Conservation (phyloP, 2,888 invertebrate species). For the Allophyes oxyacanthae region DNA sequence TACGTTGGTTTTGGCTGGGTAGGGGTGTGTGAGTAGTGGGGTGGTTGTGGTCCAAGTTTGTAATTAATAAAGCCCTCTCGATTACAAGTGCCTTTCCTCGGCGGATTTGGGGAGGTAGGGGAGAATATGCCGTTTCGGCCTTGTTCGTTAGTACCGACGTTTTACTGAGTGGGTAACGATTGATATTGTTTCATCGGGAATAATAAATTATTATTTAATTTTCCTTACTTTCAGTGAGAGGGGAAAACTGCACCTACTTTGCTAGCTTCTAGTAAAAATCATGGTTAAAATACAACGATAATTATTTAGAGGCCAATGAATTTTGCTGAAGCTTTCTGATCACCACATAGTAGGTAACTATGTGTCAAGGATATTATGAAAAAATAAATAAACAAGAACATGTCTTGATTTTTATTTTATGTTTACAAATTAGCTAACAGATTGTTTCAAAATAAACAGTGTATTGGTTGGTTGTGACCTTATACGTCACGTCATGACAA, state of each 20-base stretch:
- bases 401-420: too few species aligned
- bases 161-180: slow-evolving; percentile 40
- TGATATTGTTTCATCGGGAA: slow-evolving; percentile 50
- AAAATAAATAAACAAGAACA: too few species aligned
- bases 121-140: slow-evolving; percentile 49
- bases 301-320: too few species aligned
- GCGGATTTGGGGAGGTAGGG: slow-evolving; percentile 69
- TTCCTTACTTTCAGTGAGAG: neutral
- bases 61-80: slow-evolving; percentile 89
- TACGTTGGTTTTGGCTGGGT: slow-evolving; percentile 64
- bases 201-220: slow-evolving; percentile 43
- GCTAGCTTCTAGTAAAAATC: neutral
- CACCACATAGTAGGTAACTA: too few species aligned
- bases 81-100: slow-evolving; percentile 87
- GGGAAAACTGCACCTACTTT: slow-evolving; percentile 1
- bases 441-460: too few species aligned
- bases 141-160: slow-evolving; percentile 36
- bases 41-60: slow-evolving; percentile 86
- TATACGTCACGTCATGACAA: too few species aligned
- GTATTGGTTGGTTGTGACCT: too few species aligned
- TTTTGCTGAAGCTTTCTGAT: too few species aligned
- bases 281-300: neutral
- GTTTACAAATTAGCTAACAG: too few species aligned
- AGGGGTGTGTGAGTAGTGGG: slow-evolving; percentile 60
- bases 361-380: too few species aligned